Conservation (phyloP, 1,140 invertebrate species). For the Dinoponera quadriceps region DNA sequence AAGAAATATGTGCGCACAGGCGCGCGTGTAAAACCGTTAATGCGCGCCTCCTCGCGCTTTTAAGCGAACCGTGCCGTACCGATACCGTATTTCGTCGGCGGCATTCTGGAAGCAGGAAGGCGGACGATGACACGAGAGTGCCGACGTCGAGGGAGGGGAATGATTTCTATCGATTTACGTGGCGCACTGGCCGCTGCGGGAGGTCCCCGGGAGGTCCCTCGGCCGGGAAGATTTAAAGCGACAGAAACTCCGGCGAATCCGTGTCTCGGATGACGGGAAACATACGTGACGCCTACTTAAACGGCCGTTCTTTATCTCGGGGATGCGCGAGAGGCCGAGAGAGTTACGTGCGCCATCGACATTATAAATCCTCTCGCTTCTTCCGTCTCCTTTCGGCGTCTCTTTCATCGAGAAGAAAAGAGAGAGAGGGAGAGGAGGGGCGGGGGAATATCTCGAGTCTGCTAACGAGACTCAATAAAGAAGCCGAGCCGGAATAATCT, state of each 20-base stretch:
- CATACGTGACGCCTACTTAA: conserved; percentile 28
- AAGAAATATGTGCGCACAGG: conserved; percentile 39
- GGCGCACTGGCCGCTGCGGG: conserved; percentile 2
- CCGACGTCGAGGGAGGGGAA: neutral
- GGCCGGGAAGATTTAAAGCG: conserved; percentile 38
- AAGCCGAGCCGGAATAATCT: neutral
- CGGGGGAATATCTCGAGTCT: neutral
- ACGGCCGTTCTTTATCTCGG: conserved; percentile 22
- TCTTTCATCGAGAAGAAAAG: too few species aligned
- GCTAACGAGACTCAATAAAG: conserved; percentile 10
- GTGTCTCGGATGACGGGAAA: conserved; percentile 20
- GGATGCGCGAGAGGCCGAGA: neutral
- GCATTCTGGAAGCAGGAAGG: neutral
- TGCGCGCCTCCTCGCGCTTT: conserved; percentile 28
- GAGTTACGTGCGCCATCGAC: conserved; percentile 2
- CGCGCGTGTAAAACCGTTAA: conserved; percentile 27
- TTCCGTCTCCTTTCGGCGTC: neutral
- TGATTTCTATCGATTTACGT: conserved; percentile 43
- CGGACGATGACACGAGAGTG: neutral
- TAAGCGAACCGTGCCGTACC: neutral
- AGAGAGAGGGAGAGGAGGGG: too few species aligned
- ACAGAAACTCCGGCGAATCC: conserved; percentile 6
- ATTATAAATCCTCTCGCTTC: neutral
- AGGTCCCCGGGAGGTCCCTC: neutral
- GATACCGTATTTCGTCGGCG: neutral